Evolutionary conservation across 2,797 vertebrate species (phyloP), one percentile per base, ranked within the genome.

Genomic region (Alauda arvensis): DNA sequence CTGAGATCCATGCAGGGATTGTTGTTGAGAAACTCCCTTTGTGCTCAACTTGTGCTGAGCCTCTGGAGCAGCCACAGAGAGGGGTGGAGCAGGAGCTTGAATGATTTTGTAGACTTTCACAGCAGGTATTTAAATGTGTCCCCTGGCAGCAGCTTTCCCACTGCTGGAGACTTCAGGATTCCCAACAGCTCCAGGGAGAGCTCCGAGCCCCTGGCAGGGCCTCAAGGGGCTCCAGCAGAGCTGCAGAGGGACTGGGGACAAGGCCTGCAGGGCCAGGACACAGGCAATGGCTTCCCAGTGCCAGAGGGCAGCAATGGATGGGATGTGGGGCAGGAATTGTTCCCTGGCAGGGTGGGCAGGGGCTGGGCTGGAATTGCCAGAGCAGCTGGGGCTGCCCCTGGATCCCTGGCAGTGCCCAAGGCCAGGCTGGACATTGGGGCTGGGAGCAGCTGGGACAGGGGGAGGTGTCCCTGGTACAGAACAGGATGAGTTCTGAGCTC

Each of bases 1-100:
- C 98, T 98, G 97, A 98, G 97, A 85, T 77, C 57, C 76, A 1
- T 93, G 68, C 12, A 1, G 67, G 84, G 89, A 46, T 90, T 28
- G 53, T 18, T 95, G 93, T 9, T 78, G 94, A 95, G 87, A 95
- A 63, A 40, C 71, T 1, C 74, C 8, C 71, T 78, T 25, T 74
- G 74, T 69, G 85, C 93, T 83, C 87, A 39, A n/a, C 42, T 5
- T 26, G 86, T 16, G 25, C 94, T 94, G 93, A 95, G 94, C 92
- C 87, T 72, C 12, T 2, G 52, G 77, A 86, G 33, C 81, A 24
- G 63, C 49, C 77, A 26, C 2, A 1, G 57, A 63, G 28, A 19
- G 24, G 66, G 62, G 10, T 31, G 57, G 3, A 39, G 51, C 37
- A 43, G 51, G 4, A 29, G 3, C 5, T 8, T 3, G 5, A 25